These are phyloP conservation scores for Odontocolon sp. DNA, from an alignment of 2,888 invertebrate species.

Conservation along the genomic window DNA sequence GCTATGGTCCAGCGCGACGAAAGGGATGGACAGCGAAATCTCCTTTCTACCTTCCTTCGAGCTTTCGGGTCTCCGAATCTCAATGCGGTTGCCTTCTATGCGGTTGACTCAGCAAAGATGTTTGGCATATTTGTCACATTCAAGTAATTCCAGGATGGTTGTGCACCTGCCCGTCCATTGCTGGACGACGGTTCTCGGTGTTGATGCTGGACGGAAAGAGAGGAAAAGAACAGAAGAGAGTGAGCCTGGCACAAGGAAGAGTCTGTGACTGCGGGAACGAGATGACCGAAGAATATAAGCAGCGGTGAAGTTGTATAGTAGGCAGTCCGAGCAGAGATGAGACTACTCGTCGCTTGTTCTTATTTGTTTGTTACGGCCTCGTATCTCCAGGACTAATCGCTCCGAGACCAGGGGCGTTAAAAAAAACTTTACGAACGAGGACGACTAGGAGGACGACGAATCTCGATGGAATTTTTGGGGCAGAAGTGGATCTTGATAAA, in stretches of 20 bases:
- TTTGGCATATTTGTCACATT: constrained; percentile 79
- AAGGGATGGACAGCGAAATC: constrained; percentile 44
- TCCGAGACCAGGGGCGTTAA: constrained; percentile 59
- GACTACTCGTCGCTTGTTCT: constrained; percentile 67
- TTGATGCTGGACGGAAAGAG: constrained; percentile 43
- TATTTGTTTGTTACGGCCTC: constrained; percentile 76
- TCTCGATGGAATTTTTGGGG: constrained; percentile 75
- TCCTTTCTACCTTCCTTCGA: constrained; percentile 3
- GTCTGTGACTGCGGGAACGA: constrained; percentile 36
- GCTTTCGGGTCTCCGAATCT: constrained; percentile 17
- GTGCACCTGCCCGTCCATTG: constrained; percentile 68
- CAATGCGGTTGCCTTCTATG: neutral
- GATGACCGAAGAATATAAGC: constrained; percentile 14
- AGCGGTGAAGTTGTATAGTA: constrained; percentile 51
- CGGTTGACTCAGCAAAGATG: constrained; percentile 64
- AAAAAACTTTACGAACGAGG: constrained; percentile 51
- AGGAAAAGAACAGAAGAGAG: constrained; percentile 44
- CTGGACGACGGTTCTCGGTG: neutral
- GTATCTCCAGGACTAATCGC: constrained; percentile 77
- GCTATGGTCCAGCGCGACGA: constrained; percentile 30
- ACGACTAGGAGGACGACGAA: constrained; percentile 65
- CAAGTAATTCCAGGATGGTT: constrained; percentile 75
- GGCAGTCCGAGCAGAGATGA: constrained; percentile 62
- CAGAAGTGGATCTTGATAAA: constrained; percentile 75
- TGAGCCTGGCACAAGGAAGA: constrained; percentile 40